Evolutionary conservation across 2,888 invertebrate genomes (phyloP), one percentile per base, ranked within the genome.

Genomic region (Phania funesta): DNA sequence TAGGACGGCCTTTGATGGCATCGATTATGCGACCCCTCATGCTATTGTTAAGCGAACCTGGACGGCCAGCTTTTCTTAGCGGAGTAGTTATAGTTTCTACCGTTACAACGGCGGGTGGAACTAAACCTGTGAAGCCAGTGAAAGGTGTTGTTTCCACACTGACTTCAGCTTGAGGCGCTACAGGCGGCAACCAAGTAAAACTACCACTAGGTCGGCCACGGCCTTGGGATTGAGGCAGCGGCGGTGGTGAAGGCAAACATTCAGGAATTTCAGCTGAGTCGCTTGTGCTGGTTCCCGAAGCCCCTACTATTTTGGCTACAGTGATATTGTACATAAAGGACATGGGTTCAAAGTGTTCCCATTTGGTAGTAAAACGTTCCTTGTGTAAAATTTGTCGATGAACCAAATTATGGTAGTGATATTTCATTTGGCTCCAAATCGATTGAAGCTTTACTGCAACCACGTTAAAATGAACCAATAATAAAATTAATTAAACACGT

Each of bases 371-470:
- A 83, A 89, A 89, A 68, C 89, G 89, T 75, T 89, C 89, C 84
- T 89, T 89, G 83, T 89, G 89, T 24, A 89, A 84, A 24, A 89
- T 89, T 85, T 89, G 89, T 3, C 89, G 88, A 70, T 89, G 89
- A 29, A 89, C 89, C 73, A 89, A 78, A 76, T 89, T 89, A 74
- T 89, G 89, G 24, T 89, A 89, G 54, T 89, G 89, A 65, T 89
- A 89, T 84, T 89, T 89, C 89, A 89, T 89, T 83, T 89, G 89
- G 29, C 90, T 90, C 89, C 89, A 89, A 52, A 89, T 89, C 22
- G 89, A 89, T 67, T 89, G 89, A 13, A 89, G 81, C 80, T 89
- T 89, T 0, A 89, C 89, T 89, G 64, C 7, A 41, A 35, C 22
- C 7, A n/a, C 13, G 18, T 0, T 56, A 22, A 70, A 74, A 20